phyloP scores from a whole-genome alignment of 2,888 invertebrate genomes.

The Polyploca ridens region DNA sequence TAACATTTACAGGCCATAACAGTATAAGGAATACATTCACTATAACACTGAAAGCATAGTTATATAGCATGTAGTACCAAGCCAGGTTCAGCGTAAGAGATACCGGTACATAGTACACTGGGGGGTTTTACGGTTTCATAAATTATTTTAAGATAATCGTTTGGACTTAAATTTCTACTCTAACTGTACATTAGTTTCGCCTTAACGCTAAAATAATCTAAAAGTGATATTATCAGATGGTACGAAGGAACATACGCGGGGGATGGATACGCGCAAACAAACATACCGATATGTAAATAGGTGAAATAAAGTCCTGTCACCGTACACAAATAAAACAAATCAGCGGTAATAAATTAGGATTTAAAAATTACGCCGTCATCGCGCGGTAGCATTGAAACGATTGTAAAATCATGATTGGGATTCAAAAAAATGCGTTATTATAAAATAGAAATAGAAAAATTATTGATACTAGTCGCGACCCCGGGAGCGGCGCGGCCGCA shows the following conservation, averaged over 20 bases:
- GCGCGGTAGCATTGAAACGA: conserved; percentile 67
- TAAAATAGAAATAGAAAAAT: conserved; percentile 62
- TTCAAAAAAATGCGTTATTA: conserved; percentile 59
- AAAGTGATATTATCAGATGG: conserved; percentile 80
- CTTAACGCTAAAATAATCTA: conserved; percentile 85
- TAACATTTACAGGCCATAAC: conserved; percentile 54
- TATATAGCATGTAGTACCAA: conserved; percentile 64
- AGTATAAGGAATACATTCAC: conserved; percentile 66
- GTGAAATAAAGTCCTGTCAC: conserved; percentile 65
- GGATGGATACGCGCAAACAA: conserved; percentile 71
- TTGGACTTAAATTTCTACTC: conserved; percentile 85
- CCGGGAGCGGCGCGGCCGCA: conserved; percentile 69
- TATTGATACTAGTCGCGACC: conserved; percentile 65
- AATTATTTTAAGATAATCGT: conserved; percentile 79
- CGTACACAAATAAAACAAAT: conserved; percentile 57
- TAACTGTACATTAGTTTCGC: conserved; percentile 86
- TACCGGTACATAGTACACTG: conserved; percentile 76
- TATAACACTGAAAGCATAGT: conserved; percentile 74
- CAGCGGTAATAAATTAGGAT: conserved; percentile 68
- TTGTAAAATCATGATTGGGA: conserved; percentile 64
- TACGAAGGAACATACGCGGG: conserved; percentile 63
- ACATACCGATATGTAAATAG: conserved; percentile 73
- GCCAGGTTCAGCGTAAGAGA: conserved; percentile 73
- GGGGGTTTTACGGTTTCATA: conserved; percentile 74
- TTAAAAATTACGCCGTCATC: conserved; percentile 67